Evolutionary conservation across 2,113 vertebrate species (phyloP), one percentile per base, ranked within the genome.

Genomic region (Rhadina sibilatrix): DNA sequence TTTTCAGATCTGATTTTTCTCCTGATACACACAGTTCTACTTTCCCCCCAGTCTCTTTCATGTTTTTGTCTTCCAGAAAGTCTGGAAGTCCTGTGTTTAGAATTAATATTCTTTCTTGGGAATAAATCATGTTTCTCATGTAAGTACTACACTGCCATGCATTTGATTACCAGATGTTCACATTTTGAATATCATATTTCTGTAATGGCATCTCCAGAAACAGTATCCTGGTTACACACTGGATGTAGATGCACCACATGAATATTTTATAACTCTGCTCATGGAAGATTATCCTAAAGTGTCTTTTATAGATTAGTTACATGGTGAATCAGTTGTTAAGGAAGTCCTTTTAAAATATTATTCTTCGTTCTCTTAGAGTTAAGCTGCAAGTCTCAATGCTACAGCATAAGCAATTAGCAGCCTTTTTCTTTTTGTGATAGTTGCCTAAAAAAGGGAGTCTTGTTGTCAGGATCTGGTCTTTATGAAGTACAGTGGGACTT

Each of bases 111-210:
- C 77, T 90, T 97, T 77, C 86, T 72, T 83, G 94, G 96, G 95
- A 97, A 96, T 97, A 96, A 94, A 89, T 95, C 59, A 54, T 89
- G 84, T 87, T 95, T 95, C 80, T 95, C 40, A 66, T 91, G 61
- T 95, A 95, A 97, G 92, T 93, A 90, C 70, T 90, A 74, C 68
- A 81, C 76, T 86, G 60, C 56, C 77, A 83, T 96, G 94, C 84
- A 77, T 93, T 83, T 95, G 95, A 95, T 97, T 96, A 96, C 90
- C 89, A 94, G 92, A 96, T 93, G 89, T 88, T 95, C 87, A n/a
- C 81, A 84, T 94, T 96, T 78, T 94, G 80, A 96, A 95, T 96
- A 93, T 90, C 61, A 4, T 79, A 91, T 93, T 94, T 92, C 76
- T 86, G 46, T 85, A 96, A 93, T 53, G 68, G 31, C 24, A 85